Conservation (phyloP, 2,797 vertebrate species). For the Spizella passerina region DNA sequence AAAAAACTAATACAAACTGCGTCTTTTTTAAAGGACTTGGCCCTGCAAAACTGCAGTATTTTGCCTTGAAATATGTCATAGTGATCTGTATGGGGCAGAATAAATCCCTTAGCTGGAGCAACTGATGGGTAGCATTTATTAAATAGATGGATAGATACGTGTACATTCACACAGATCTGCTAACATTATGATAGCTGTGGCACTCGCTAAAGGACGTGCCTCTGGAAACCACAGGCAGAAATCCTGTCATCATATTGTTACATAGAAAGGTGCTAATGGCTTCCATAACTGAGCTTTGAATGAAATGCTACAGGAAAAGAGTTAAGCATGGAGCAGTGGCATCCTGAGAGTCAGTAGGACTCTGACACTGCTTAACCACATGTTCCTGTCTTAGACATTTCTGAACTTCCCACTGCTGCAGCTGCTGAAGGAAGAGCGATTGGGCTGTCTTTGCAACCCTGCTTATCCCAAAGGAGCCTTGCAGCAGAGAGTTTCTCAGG, state of each 20-base stretch:
- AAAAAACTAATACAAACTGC: neutral
- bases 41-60: neutral
- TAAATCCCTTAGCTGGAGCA: slow-evolving; percentile 1
- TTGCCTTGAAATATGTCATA: slow-evolving; percentile 20
- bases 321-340: neutral
- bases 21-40: neutral
- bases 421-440: neutral
- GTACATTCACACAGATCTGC: neutral
- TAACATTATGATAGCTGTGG: neutral
- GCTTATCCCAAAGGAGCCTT: neutral
- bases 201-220: neutral
- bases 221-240: slow-evolving; percentile 30
- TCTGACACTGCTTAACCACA: neutral
- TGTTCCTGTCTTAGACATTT: neutral
- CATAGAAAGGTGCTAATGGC: neutral
- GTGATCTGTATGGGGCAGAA: neutral
- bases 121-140: neutral
- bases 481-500: neutral
- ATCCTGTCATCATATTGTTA: neutral
- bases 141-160: neutral
- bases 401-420: neutral
- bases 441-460: neutral
- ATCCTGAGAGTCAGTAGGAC: neutral
- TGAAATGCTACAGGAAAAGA: neutral
- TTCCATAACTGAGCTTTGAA: neutral